Conservation (phyloP, 1,140 invertebrate genomes). For the Proales similis region DNA sequence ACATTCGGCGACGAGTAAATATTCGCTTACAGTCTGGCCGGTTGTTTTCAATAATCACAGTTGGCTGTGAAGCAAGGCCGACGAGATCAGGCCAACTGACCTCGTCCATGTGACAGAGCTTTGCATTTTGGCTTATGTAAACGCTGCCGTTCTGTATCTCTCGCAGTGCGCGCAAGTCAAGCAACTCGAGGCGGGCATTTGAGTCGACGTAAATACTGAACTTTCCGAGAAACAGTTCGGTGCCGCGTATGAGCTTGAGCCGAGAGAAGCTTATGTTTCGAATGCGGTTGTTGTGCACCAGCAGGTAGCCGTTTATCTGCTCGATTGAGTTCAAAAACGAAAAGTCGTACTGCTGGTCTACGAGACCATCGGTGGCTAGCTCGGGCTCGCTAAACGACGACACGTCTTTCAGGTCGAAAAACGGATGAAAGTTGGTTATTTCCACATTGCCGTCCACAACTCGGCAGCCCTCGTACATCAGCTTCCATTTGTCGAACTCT, state of each 20-base stretch:
- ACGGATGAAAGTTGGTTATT: constrained; percentile 27
- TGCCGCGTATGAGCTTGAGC: constrained; percentile 19
- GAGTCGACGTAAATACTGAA: constrained; percentile 11
- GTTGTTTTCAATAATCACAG: too few relatives aligned
- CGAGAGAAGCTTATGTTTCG: background rate
- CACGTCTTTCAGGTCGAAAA: background rate
- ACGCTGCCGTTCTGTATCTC: constrained; percentile 7
- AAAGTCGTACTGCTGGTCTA: constrained; percentile 13
- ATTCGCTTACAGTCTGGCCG: too few relatives aligned
- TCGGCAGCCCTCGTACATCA: background rate
- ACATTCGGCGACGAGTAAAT: too few relatives aligned
- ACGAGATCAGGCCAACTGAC: constrained; percentile 29
- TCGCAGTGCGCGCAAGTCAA: constrained; percentile 13
- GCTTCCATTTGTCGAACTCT: background rate
- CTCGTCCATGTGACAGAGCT: constrained; percentile 14
- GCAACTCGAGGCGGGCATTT: constrained; percentile 11
- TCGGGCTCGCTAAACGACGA: background rate
- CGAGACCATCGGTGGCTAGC: background rate
- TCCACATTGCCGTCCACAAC: constrained; percentile 31
- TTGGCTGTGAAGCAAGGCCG: too few relatives aligned
- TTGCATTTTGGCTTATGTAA: background rate
- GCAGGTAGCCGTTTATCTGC: constrained; percentile 22
- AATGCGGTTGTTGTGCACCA: background rate
- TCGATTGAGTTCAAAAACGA: constrained; percentile 26
- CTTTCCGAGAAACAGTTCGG: constrained; percentile 6